Evolutionary conservation across 2,888 invertebrate genomes (phyloP), one percentile per base, ranked within the genome.

Genomic region (Heterodera filipjevi): DNA sequence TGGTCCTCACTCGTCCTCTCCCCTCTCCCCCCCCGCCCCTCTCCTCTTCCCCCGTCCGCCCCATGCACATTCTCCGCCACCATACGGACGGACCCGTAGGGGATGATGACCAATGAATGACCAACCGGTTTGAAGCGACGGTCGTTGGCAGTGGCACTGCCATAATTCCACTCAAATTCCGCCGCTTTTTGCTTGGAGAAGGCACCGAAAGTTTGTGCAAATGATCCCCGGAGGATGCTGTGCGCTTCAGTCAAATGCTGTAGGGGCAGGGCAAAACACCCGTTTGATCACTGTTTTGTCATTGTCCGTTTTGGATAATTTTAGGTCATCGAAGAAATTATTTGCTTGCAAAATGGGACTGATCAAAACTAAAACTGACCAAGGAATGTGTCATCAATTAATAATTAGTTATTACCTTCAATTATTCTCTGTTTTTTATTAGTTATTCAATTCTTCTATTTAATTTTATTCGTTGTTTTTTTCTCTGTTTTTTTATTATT

Each of bases 181-280:
- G 19, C 59, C n/a, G 59, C 59, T 27, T 59, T 53, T 59, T 27
- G 59, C 59, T 59, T 3, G n/a, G 27, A 39, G 39, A 39, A 39
- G 59, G 59, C 59, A 59, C 27, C 59, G 59, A 59, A 59, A 59
- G n/a, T 59, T 59, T 59, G 27, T 59, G 59, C 59, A 59, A 59
- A 27, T 59, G 59, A 59, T 59, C 59, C 59, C 59, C 22, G 59
- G 59, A n/a, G 19, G n/a, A 27, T n/a, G 14, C n/a, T n/a, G 59
- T 0, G n/a, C n/a, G 22, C 27, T 59, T 59, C 59, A 59, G n/a
- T 59, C 59, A 59, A 59, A 59, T 27, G n/a, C 59, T 2, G 1
- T 27, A 5, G 59, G 59, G 59, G n/a, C n/a, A n/a, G n/a, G 8
- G 49, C 49, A 49, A 59, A 22, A 22, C 19, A 53, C 19, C 14